These are phyloP conservation scores for Tanytarsus gracilentus DNA, from an alignment of 2,888 invertebrate species.

Conservation along the genomic window DNA sequence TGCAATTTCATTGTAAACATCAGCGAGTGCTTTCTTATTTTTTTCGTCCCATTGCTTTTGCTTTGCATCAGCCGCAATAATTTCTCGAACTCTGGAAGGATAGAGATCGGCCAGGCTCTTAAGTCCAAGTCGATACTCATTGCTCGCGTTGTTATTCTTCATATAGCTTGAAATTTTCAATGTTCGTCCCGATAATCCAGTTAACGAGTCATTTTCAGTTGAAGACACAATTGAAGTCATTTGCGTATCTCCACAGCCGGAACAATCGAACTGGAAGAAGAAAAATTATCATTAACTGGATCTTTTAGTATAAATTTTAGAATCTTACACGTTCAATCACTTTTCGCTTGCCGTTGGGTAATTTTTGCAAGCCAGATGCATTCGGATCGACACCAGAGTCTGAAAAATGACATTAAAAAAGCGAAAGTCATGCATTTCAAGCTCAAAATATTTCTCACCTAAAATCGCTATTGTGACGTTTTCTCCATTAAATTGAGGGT, in stretches of 20 bases:
- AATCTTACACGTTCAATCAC: slow-evolving; percentile 71
- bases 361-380: slow-evolving; percentile 57
- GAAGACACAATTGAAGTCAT: slow-evolving; percentile 66
- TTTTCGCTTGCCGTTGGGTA: slow-evolving; percentile 78
- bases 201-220: slow-evolving; percentile 61
- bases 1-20: slow-evolving; percentile 63
- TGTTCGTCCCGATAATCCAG: slow-evolving; percentile 78
- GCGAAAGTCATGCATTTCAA: neutral
- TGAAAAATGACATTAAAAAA: slow-evolving; percentile 11
- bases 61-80: slow-evolving; percentile 69
- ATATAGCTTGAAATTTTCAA: slow-evolving; percentile 51
- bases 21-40: slow-evolving; percentile 70
- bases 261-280: slow-evolving; percentile 65
- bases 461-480: slow-evolving; percentile 88
- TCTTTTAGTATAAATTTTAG: neutral
- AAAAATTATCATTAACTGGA: neutral
- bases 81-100: slow-evolving; percentile 71
- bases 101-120: slow-evolving; percentile 81
- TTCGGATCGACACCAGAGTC: slow-evolving; percentile 98
- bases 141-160: slow-evolving; percentile 57
- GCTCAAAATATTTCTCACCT: neutral
- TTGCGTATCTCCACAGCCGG: slow-evolving; percentile 94
- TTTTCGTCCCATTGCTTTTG: slow-evolving; percentile 76
- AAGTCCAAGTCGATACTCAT: slow-evolving; percentile 78
- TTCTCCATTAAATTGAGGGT: slow-evolving; percentile 85